Evolutionary conservation across 1,140 invertebrate genomes (phyloP), one percentile per base, ranked within the genome.

Genomic region (Antheraea pernyi): DNA sequence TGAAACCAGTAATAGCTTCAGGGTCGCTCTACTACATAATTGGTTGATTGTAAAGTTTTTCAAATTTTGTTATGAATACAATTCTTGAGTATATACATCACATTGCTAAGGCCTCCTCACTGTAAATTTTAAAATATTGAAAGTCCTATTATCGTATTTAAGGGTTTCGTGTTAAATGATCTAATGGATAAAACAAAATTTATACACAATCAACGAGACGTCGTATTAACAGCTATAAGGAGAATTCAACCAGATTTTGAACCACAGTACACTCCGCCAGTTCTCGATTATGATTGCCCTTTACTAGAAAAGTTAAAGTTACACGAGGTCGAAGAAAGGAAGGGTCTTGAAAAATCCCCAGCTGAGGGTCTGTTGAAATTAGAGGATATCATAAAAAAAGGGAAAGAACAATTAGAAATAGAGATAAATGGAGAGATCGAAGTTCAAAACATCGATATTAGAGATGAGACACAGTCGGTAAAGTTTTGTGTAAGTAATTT

Each of bases 141-240:
- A n/a, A n/a, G n/a, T n/a, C n/a, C n/a, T 42, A n/a, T n/a, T n/a
- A n/a, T n/a, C n/a, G n/a, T n/a, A n/a, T 42, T 16, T 1, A 79
- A 95, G 90, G 93, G 93, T 16, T 93, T 95, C 65, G 93, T 89
- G 10, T 88, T 97, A 9, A 94, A 96, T 79, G 94, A 96, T 75
- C 92, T 98, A 37, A 91, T 97, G 74, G 95, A 95, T 75, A 91
- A 95, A 66, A 94, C 94, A 7, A 92, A 91, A 36, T 97, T 97
- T 82, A 81, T 94, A 7, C 83, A 91, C 19, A 94, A 96, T 85
- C 95, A 97, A 82, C 91, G 93, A 71, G 91, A 95, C 79, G 82
- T 93, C 37, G 93, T 97, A 0, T 72, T 97, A 19, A 89, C 93
- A 75, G 94, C 94, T 3, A 93, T 97, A 59, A 79, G 80, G 65